Evolutionary conservation across 2,113 vertebrate species (phyloP), one percentile per base, ranked within the genome.

Genomic region (Probosciger aterrimus): DNA sequence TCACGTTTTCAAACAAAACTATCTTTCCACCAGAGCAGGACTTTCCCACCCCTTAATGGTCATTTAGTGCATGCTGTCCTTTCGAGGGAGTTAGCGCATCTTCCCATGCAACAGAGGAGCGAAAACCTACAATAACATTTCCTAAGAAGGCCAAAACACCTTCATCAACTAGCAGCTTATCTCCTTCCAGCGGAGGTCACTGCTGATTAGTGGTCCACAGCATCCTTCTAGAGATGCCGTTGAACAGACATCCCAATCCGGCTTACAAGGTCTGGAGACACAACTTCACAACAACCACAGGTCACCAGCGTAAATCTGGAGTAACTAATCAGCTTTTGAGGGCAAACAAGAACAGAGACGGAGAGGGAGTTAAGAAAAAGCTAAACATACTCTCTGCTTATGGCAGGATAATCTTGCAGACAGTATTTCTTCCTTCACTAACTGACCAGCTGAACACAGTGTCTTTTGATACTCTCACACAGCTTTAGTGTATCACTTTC

Each of bases 391-490:
- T 55, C 57, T 12, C 47, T 46, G 47, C 18, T 73, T 30, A 20
- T 37, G 76, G 63, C 84, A 79, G 63, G 46, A 52, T 41, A 24
- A 69, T 9, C 86, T 49, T 55, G 73, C 73, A 30, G 9, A 41
- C 43, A 80, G 44, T 2, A 20, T 31, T 60, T 53, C 80, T 27
- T 63, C 80, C 47, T 1, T 18, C 59, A 18, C 35, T 39, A 41
- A 31, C 10, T 16, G 27, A 52, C 60, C 33, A 15, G 60, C 41
- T n/a, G 18, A 81, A 62, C 24, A 18, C 3, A 0, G 41, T 0
- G 0, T n/a, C 60, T 71, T 43, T 19, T 5, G 0, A 13, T 19
- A 18, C n/a, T 22, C 15, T 30, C 44, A 6, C 3, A 8, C 30
- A 46, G 70, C 60, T 14, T 39, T 25, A 23, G 59, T 1, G 7